phyloP scores from a whole-genome alignment of 92 coral and sea anemone species.

The Actinernus sp. region DNA sequence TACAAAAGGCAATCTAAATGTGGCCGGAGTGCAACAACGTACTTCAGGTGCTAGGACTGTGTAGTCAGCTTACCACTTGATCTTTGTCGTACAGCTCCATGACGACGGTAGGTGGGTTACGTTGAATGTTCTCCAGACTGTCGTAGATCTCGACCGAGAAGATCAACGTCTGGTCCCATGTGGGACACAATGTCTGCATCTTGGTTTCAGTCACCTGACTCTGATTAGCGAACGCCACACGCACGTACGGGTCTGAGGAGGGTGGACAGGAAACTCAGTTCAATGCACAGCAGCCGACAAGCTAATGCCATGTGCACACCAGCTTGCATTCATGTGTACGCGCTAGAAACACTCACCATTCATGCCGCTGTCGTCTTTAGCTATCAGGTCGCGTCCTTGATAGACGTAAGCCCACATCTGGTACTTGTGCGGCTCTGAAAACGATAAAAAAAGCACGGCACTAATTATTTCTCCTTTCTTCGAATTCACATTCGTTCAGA shows the following conservation, averaged over 20 bases:
- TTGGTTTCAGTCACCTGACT: slow-evolving; percentile 78
- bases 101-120: slow-evolving; percentile 88
- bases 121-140: slow-evolving; percentile 73
- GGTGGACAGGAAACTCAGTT: too few relatives aligned
- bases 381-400: slow-evolving; percentile 95
- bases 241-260: slow-evolving; percentile 86
- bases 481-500: too few relatives aligned
- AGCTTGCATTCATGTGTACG: too few relatives aligned
- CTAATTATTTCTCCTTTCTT: not conserved
- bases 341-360: slow-evolving; percentile 88
- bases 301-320: too few relatives aligned
- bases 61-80: slow-evolving; percentile 73
- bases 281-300: too few relatives aligned
- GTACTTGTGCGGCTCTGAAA: slow-evolving; percentile 93
- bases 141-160: slow-evolving; percentile 81
- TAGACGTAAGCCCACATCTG: slow-evolving; percentile 94
- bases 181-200: slow-evolving; percentile 88
- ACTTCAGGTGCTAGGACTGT: too few relatives aligned
- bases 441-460: not conserved
- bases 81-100: slow-evolving; percentile 91
- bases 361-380: slow-evolving; percentile 94
- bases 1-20: too few relatives aligned
- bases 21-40: too few relatives aligned
- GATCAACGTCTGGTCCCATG: slow-evolving; percentile 98
- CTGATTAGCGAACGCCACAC: slow-evolving; percentile 86